These are phyloP conservation scores for Cosmopolites sordidus DNA, from an alignment of 2,888 invertebrate genomes.

Conservation along the genomic window DNA sequence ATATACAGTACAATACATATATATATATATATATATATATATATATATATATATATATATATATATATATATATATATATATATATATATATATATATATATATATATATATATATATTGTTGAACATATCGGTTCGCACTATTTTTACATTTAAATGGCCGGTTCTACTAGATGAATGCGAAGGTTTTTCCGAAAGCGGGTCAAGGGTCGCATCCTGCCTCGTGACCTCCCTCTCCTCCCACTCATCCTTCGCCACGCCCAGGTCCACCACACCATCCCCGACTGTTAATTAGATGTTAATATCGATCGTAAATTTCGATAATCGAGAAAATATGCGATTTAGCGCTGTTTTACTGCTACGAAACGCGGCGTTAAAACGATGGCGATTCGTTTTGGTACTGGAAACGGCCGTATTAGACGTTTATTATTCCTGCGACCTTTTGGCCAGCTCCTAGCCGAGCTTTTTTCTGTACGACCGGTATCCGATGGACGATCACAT, in stretches of 20 bases:
- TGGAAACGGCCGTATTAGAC: neutral
- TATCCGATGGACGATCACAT: neutral
- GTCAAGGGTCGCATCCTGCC: neutral
- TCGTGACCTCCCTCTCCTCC: neutral
- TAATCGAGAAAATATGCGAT: constrained; percentile 16
- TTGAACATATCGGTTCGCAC: too few species aligned
- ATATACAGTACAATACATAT: too few species aligned
- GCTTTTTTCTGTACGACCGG: neutral
- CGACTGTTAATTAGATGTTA: constrained; percentile 11
- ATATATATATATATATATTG: too few species aligned
- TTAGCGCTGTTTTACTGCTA: constrained; percentile 13
- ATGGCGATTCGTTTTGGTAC: constrained; percentile 5
- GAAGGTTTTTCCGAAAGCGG: too few species aligned
- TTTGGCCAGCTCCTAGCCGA: too few species aligned
- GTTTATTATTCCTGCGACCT: too few species aligned
- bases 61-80: too few species aligned
- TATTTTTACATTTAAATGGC: too few species aligned
- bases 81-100: too few species aligned
- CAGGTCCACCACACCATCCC: neutral
- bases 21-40: too few species aligned
- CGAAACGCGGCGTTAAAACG: constrained; percentile 10
- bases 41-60: too few species aligned
- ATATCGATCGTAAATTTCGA: constrained; percentile 17
- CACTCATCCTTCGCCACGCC: neutral
- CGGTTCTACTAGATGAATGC: too few species aligned